Evolutionary conservation across 2,888 invertebrate species (phyloP), one percentile per base, ranked within the genome.

Genomic region (Eupelmus urozonus): DNA sequence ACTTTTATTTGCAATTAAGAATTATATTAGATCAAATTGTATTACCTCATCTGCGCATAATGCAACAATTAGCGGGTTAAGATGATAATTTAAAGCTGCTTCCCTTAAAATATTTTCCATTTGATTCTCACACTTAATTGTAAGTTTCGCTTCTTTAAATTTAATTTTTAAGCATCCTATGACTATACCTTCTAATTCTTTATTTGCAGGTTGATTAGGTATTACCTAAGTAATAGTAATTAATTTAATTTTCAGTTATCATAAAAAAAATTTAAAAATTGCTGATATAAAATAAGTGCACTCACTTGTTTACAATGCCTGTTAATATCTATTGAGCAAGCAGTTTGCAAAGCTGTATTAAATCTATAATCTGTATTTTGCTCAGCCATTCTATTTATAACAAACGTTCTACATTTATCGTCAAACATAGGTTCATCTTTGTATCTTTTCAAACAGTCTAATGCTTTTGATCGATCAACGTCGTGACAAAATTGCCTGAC

Each of bases 281-380:
- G 92, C 90, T 80, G 91, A 87, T 89, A 29, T 27, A 88, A 59
- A 90, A 90, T 92, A 20, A 59, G 5, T 16, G 13, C 4, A 45
- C 91, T 88, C 82, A 93, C 91, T 80, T 91, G 87, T 40, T 91
- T 90, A 86, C 95, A 95, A 87, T 93, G 93, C 84, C 94, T 95
- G 78, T 93, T 92, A 23, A 98, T 97, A 88, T 98, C 98, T 80
- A 91, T 88, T 82, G 93, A 93, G 87, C 98, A 98, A 16, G 95
- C 93, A 83, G 93, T 93, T 88, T 95, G 95, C 75, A 98, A 91
- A 25, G 94, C 93, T 2, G 95, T 96, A 91, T 98, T 97, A 80
- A 98, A 94, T 79, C 97, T 93, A 85, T 95, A 96, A 90, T 98
- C 98, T 77, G 94, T 93, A 87, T 96, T 96, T 89, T 96, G 96